Evolutionary conservation across 1,140 invertebrate genomes (phyloP).

Genomic region (Papilio glaucus): DNA sequence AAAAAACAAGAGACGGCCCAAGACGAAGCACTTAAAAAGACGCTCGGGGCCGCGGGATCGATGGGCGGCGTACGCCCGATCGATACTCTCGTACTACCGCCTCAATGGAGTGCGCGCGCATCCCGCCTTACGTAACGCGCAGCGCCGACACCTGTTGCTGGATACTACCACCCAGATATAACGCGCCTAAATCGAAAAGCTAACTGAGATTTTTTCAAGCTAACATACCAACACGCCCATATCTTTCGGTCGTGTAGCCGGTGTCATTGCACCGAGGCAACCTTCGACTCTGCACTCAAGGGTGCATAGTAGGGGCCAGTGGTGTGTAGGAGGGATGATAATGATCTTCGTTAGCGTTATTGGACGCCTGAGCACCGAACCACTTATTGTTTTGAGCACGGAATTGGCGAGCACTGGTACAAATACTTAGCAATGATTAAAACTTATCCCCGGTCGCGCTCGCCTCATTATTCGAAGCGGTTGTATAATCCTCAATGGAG

Average conservation of each 20-base stretch:
- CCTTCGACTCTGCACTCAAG: conserved; percentile 79
- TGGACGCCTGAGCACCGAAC: conserved; percentile 41
- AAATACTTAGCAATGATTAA: conserved; percentile 11
- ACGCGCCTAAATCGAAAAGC: conserved; percentile 57
- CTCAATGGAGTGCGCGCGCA: conserved; percentile 79
- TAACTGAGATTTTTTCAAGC: conserved; percentile 48
- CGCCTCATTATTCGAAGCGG: not conserved
- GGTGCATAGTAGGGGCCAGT: conserved; percentile 72
- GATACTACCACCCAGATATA: conserved; percentile 73
- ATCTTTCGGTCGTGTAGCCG: conserved; percentile 60
- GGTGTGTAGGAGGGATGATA: conserved; percentile 58
- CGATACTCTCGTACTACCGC: conserved; percentile 73
- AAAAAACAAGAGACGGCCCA: conserved; percentile 58
- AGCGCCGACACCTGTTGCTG: conserved; percentile 75
- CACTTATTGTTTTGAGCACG: conserved; percentile 33
- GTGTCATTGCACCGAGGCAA: conserved; percentile 78
- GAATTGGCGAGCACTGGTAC: conserved; percentile 27
- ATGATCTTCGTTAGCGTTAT: conserved; percentile 75
- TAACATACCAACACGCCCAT: conserved; percentile 44
- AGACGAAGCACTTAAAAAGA: conserved; percentile 64
- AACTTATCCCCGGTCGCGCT: not conserved
- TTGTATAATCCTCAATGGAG: not conserved
- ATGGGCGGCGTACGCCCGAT: conserved; percentile 71
- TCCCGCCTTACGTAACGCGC: conserved; percentile 74
- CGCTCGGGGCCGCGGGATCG: conserved; percentile 61